A percentile compares a stretch with the other conserved stretches of the same genome.
These are phyloP conservation scores for Pheosia tremula DNA, from an alignment of 2,888 invertebrate species.

Conservation along the genomic window DNA sequence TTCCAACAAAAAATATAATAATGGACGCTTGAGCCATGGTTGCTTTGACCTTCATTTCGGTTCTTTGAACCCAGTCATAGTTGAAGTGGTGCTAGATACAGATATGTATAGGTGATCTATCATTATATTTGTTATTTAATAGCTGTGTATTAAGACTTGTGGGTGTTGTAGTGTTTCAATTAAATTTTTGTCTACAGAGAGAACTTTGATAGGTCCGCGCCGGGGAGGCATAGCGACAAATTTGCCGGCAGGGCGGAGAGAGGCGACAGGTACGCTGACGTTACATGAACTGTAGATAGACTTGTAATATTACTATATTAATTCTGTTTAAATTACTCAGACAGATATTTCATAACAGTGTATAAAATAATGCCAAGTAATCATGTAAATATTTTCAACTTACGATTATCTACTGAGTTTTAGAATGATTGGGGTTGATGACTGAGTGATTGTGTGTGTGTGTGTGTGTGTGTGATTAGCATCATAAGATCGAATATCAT, in stretches of 20 bases:
- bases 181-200: conserved; percentile 58
- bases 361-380: no score
- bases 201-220: conserved; percentile 68
- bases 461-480: no score
- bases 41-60: conserved; percentile 64
- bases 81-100: conserved; percentile 42
- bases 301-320: not conserved
- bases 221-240: conserved; percentile 73
- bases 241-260: conserved; percentile 60
- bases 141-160: conserved; percentile 25
- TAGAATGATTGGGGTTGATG: no score
- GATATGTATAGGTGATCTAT: conserved; percentile 66
- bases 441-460: no score
- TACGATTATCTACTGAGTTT: no score
- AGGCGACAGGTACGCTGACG: conserved; percentile 51
- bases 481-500: no score
- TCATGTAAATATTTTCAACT: no score
- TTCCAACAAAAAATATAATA: conserved; percentile 62
- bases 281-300: not conserved
- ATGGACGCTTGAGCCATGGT: conserved; percentile 69
- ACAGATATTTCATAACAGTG: no score
- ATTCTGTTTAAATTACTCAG: no score
- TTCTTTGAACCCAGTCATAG: conserved; percentile 68
- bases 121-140: conserved; percentile 19
- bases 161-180: conserved; percentile 17